Percentiles rank a stretch among this genome's conserved stretches.
These are phyloP conservation scores for Drosophila sordidula DNA, from an alignment of 2,888 invertebrate genomes.

Conservation along the genomic window DNA sequence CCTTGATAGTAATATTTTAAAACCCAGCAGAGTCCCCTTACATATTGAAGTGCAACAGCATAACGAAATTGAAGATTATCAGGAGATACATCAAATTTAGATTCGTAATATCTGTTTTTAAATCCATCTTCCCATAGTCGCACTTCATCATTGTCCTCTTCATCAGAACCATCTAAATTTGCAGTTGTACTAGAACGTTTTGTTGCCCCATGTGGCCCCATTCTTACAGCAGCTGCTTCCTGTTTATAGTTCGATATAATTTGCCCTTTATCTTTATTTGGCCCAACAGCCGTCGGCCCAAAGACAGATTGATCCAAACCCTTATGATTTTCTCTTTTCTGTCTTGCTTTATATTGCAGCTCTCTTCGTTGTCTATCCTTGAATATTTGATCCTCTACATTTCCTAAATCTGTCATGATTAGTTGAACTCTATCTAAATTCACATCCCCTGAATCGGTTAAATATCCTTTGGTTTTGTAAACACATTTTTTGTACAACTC, in stretches of 20 bases:
- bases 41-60: conserved; percentile 97
- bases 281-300: conserved; percentile 89
- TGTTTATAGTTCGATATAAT: conserved; percentile 90
- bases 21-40: conserved; percentile 98
- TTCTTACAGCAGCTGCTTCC: conserved; percentile 88
- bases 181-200: conserved; percentile 62
- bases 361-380: conserved; percentile 95
- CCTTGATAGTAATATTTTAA: conserved; percentile 99
- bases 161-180: conserved; percentile 83
- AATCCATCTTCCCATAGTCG: conserved; percentile 98
- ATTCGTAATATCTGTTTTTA: conserved; percentile 98
- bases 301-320: conserved; percentile 90
- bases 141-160: conserved; percentile 84
- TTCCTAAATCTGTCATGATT: conserved; percentile 96
- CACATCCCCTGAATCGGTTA: conserved; percentile 97
- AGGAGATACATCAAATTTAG: conserved; percentile 93
- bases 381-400: conserved; percentile 98
- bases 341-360: conserved; percentile 91
- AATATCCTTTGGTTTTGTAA: conserved; percentile 96
- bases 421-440: conserved; percentile 96
- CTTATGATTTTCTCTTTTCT: conserved; percentile 87
- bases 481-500: conserved; percentile 97
- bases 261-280: conserved; percentile 84
- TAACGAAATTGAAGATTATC: conserved; percentile 94
- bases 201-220: conserved; percentile 36